Base-by-base conservation (phyloP, 2,797 vertebrate species). In the Lycodopsis pacificus region DNA sequence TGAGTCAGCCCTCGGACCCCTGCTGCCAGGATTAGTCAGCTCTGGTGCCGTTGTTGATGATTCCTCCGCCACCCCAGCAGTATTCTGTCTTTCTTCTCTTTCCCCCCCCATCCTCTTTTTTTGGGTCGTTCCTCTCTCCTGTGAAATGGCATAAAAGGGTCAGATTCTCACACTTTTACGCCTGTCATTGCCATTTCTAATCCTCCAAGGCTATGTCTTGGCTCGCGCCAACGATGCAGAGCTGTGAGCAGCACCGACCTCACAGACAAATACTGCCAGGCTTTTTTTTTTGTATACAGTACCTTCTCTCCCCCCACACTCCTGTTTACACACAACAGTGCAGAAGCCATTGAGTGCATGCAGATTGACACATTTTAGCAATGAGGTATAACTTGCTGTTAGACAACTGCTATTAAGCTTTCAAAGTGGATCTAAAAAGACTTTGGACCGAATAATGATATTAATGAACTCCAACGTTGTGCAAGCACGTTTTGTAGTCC, bases 101-200 rank as follows among this genome's bases (percentile, higher is more conserved):
- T 7, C 38, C 27, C 27, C 25, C 40, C 61, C 76, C 46, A 64
- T 85, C 65, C 68, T 63, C 42, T 61, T 68, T 68, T 80, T 67
- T 66, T 61, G 27, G 8, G 19, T 65, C 48, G 54, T 82, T 71
- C 74, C 71, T 80, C 77, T 87, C 62, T 70, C 54, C 71, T 78
- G 70, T 78, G 76, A 87, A 90, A 87, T 61, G 59, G 59, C 80
- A 84, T 82, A 59, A 90, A 89, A 81, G 85, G 84, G 85, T 90
- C 87, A 85, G 36, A 84, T 83, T 86, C 71, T 82, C 69, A 76
- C 73, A 85, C 83, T 90, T 83, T 72, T 74, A 72, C 14, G 65
- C 73, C 40, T 88, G 87, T 88, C 88, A 76, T 86, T 88, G 90
- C 80, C 87, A 84, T 91, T 90, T 86, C 83, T 89, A 86, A 88